These are phyloP conservation scores for Pachliopta kotzebuea DNA, from an alignment of 2,888 invertebrate species.

Conservation along the genomic window DNA sequence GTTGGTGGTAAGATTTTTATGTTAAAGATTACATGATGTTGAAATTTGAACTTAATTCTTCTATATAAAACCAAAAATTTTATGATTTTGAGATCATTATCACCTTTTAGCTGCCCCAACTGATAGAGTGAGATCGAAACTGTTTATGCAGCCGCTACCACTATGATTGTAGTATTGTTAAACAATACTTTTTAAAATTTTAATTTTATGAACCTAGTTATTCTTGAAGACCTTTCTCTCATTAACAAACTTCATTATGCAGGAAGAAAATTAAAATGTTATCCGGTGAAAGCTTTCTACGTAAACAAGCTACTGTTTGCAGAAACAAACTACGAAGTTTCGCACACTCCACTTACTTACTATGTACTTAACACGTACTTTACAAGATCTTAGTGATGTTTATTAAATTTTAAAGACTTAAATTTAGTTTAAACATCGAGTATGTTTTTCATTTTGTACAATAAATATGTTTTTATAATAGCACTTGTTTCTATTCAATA, in stretches of 20 bases:
- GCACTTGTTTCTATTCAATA: background rate
- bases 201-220: background rate
- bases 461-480: background rate
- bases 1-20: no score
- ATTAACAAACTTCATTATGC: background rate
- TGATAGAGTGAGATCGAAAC: no score
- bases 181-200: no score
- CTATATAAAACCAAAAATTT: no score
- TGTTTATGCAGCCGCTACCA: no score
- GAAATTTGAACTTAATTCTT: no score
- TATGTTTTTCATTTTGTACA: background rate
- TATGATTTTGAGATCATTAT: no score
- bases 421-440: no score
- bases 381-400: background rate
- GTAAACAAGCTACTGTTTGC: constrained; percentile 2
- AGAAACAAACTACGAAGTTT: constrained; percentile 1
- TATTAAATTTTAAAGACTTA: background rate
- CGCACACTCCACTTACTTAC: background rate
- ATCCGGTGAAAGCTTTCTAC: background rate
- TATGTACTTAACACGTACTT: background rate
- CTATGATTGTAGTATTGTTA: no score
- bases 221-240: background rate
- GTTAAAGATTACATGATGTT: no score
- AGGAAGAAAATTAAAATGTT: background rate
- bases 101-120: no score